Base-by-base conservation (phyloP, 2,113 vertebrate species). In the Neopipo cinnamomea region DNA sequence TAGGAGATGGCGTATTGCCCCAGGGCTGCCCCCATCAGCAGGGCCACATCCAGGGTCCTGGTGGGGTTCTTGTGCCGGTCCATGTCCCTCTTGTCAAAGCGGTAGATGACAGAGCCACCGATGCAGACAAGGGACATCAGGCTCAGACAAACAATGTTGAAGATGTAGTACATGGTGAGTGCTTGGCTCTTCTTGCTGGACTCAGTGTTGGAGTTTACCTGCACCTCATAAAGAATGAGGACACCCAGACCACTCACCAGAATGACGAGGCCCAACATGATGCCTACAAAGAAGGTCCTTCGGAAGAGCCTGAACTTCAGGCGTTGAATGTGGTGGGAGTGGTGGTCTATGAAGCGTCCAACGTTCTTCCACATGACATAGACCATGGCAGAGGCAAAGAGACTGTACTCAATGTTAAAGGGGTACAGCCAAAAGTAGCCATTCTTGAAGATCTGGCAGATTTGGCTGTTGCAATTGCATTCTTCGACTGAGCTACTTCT, bases 321-420 rank as follows among this genome's bases (percentile, higher is more conserved):
- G 50, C 11, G 91, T 8, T 97, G 97, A 14, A 94, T 41, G 74
- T 98, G 98, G 65, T 97, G 97, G 27, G 85, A 88, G 12, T 98
- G 95, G 35, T 98, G 96, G 9, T 98, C 97, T 55, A 98, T 95
- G 83, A 98, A 87, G 56, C 99, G 98, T 16, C 99, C 99, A 8
- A 99, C 98, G 0, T 99, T 99, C 96, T 99, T 99, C 99, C 99
- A 99, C 99, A 99, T 99, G 91, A 99, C 97, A 7, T 99, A 99
- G 55, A 98, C 96, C 98, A 99, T 98, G 79, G 99, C 98, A 12
- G 99, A 99, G 31, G 99, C 99, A 13, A 99, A 99, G 86, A 99
- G 98, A 75, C 99, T 99, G 97, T 99, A 99, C 94, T 99, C 99
- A 1, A 99, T 99, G 97, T 99, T 99, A 94, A 99, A 99, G 41